Evolutionary conservation across 2,888 invertebrate species (phyloP).

Genomic region (Sepioteuthis lessoniana): DNA sequence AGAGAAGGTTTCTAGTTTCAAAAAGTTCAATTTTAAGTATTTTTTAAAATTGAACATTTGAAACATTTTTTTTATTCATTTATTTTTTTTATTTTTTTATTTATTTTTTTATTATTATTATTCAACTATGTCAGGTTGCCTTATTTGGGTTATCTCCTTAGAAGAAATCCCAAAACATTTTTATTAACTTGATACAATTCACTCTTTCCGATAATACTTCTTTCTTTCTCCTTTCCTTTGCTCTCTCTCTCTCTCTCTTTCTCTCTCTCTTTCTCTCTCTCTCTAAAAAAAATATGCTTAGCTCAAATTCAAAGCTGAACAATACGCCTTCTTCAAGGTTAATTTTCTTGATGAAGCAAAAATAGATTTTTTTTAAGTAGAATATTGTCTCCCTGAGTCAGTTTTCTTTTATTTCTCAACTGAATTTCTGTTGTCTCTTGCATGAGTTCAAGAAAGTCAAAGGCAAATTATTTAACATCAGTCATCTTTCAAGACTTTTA

Average conservation of each 20-base stretch:
- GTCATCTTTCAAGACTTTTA: too few relatives aligned
- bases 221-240: neutral
- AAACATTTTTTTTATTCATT: too few relatives aligned
- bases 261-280: conserved; percentile 42
- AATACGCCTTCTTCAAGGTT: neutral
- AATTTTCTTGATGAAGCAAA: neutral
- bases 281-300: neutral
- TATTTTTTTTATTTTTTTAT: too few relatives aligned
- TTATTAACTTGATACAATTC: neutral
- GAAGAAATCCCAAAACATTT: too few relatives aligned
- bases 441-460: too few relatives aligned
- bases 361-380: neutral
- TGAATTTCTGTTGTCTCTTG: neutral
- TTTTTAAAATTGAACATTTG: too few relatives aligned
- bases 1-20: neutral
- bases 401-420: neutral
- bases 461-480: too few relatives aligned
- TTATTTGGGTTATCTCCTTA: too few relatives aligned
- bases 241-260: conserved; percentile 41
- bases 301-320: neutral
- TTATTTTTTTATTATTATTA: too few relatives aligned
- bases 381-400: too few relatives aligned
- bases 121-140: too few relatives aligned
- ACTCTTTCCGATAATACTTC: neutral
- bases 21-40: too few relatives aligned